Percentiles rank a stretch among this genome's conserved stretches.
Evolutionary conservation across 2,888 invertebrate species (phyloP).

Genomic region (Nymphalis urticae): DNA sequence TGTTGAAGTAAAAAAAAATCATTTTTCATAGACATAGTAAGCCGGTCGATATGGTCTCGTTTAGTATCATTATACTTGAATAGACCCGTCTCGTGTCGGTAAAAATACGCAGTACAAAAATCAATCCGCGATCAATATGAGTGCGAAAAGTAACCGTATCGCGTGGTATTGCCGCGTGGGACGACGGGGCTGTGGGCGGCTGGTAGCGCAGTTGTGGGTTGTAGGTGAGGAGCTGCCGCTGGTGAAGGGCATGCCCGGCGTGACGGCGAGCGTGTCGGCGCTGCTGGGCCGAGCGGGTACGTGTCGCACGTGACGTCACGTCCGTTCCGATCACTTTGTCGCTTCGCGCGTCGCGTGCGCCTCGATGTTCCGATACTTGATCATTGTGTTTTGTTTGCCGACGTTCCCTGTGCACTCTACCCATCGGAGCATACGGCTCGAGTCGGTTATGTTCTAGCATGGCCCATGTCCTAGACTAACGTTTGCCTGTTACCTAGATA

Average conservation of each 20-base stretch:
- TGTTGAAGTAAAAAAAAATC: no score
- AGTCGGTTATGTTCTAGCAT: no score
- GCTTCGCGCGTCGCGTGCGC: background rate
- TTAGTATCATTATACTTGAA: no score
- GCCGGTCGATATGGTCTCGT: no score
- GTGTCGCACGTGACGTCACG: constrained; percentile 48
- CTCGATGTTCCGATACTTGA: no score
- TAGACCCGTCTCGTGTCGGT: no score
- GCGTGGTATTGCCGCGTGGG: background rate
- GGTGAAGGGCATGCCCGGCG: constrained; percentile 78
- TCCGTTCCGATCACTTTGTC: background rate
- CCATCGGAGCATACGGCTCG: no score
- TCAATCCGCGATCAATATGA: background rate
- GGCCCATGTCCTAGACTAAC: no score
- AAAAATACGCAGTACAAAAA: background rate
- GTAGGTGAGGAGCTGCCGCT: constrained; percentile 64
- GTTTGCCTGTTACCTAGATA: no score
- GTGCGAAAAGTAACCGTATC: background rate
- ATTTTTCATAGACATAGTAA: no score
- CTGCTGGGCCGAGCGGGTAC: constrained; percentile 88
- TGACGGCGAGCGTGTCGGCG: constrained; percentile 80
- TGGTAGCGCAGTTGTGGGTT: constrained; percentile 46
- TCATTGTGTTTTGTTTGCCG: no score
- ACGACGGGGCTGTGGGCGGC: constrained; percentile 9
- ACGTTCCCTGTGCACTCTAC: no score